These are phyloP conservation scores for Hyphantria cunea DNA, from an alignment of 1,140 invertebrate genomes.

Conservation along the genomic window DNA sequence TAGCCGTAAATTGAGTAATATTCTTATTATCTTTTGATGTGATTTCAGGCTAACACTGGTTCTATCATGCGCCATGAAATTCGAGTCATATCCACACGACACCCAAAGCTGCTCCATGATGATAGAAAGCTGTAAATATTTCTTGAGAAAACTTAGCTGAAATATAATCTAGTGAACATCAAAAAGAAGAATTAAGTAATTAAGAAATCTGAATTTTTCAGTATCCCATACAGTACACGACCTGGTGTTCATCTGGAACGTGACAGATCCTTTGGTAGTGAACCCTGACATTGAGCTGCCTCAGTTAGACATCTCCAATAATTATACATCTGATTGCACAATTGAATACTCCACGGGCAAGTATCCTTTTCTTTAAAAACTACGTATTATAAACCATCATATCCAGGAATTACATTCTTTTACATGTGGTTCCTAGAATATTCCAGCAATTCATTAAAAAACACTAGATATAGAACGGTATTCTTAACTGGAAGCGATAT, in stretches of 20 bases:
- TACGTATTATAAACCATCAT: too few species aligned
- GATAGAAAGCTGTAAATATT: slow-evolving; percentile 95
- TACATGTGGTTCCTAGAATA: too few species aligned
- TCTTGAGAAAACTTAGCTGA: not conserved
- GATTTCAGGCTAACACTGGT: slow-evolving; percentile 90
- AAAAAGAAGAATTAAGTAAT: too few species aligned
- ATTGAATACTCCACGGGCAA: slow-evolving; percentile 93
- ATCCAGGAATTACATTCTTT: too few species aligned
- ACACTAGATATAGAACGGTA: too few species aligned
- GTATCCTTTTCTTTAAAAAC: too few species aligned
- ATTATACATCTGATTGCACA: slow-evolving; percentile 93
- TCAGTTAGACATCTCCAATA: slow-evolving; percentile 93
- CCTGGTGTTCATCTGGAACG: slow-evolving; percentile 93
- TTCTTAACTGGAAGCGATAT: too few species aligned
- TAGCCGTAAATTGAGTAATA: too few species aligned
- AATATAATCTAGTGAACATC: too few species aligned
- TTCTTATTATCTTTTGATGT: too few species aligned
- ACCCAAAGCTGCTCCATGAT: slow-evolving; percentile 95
- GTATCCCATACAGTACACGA: slow-evolving; percentile 93
- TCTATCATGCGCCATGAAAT: slow-evolving; percentile 96
- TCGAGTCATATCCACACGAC: slow-evolving; percentile 95
- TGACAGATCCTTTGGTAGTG: slow-evolving; percentile 92
- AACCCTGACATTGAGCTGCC: slow-evolving; percentile 93
- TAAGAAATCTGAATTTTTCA: too few species aligned
- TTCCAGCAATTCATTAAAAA: too few species aligned